Evolutionary conservation across 2,797 vertebrate species (phyloP).

Genomic region (Etheostoma nigrum): DNA sequence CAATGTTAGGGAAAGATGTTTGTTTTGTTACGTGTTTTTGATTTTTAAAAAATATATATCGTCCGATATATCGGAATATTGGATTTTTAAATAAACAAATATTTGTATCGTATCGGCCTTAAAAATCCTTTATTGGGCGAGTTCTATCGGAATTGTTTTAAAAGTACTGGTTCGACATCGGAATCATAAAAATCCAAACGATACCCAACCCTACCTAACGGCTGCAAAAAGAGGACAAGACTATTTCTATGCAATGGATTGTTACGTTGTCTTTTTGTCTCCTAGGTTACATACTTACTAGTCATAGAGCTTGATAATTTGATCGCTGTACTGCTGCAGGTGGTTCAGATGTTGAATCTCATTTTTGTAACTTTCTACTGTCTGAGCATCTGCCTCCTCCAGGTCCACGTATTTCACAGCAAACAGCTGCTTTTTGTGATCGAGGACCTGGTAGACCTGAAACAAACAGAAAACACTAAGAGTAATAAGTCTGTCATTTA

Average conservation of each 20-base stretch:
- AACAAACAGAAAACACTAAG: not conserved
- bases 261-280: not conserved
- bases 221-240: not conserved
- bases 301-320: conserved; percentile 95
- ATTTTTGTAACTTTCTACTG: conserved; percentile 95
- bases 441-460: conserved; percentile 96
- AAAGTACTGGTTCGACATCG: too few species aligned
- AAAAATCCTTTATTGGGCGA: too few species aligned
- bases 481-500: too few species aligned
- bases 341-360: conserved; percentile 96
- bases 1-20: too few species aligned
- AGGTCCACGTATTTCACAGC: conserved; percentile 96
- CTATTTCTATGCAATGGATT: not conserved
- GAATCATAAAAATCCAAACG: too few species aligned
- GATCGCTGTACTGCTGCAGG: conserved; percentile 95
- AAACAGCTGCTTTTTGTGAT: conserved; percentile 93
- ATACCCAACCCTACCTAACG: too few species aligned
- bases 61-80: too few species aligned
- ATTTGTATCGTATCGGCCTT: too few species aligned
- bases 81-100: too few species aligned
- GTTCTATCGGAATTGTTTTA: too few species aligned
- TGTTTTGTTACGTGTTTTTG: too few species aligned
- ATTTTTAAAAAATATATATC: too few species aligned
- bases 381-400: conserved; percentile 93
- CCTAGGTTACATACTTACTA: conserved; percentile 86